Base-by-base conservation (phyloP, 2,888 invertebrate species). In the Belgica antarctica region DNA sequence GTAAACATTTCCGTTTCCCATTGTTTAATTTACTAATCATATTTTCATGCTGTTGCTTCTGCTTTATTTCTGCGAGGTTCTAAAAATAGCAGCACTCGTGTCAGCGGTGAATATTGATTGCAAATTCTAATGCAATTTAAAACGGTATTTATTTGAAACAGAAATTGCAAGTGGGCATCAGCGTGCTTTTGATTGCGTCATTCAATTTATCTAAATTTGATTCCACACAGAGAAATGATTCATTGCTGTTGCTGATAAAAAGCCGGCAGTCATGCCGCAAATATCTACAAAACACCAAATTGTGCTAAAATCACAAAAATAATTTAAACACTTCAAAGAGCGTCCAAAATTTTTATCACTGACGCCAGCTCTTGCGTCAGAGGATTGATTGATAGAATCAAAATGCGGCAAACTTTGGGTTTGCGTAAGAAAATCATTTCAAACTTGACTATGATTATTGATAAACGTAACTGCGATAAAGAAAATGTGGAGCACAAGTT, bases 11-110 rank as follows among this genome's bases (percentile, higher is more conserved):
- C 52, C 52, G 52, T 22, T 52, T 22, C 52, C 52, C 52, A 41
- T 41, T 52, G 52, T 52, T 52, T 52, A 52, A 52, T 22, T 52
- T 12, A 22, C 52, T 52, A 52, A 52, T 52, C 52, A 22, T n/a
- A 8, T 5, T 22, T 52, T n/a, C 17, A 41, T 52, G 12, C 52
- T 52, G 52, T 52, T 52, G 52, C 52, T 52, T 52, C 41, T 41
- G 12, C 41, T n/a, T n/a, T n/a, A n/a, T n/a, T n/a, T n/a, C n/a
- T n/a, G n/a, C n/a, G n/a, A n/a, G n/a, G n/a, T n/a, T n/a, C n/a
- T n/a, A n/a, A n/a, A 52, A 52, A 52, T 19, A 17, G 17, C 52
- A 22, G 12, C 34, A 31, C 12, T 31, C 7, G 12, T 31, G 12
- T 31, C 34, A 31, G 12, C 34, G n/a, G n/a, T 31, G 12, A 52